Conservation (phyloP, 35 echinoderm and acorn worm genomes). For the Amphiura filiformis region DNA sequence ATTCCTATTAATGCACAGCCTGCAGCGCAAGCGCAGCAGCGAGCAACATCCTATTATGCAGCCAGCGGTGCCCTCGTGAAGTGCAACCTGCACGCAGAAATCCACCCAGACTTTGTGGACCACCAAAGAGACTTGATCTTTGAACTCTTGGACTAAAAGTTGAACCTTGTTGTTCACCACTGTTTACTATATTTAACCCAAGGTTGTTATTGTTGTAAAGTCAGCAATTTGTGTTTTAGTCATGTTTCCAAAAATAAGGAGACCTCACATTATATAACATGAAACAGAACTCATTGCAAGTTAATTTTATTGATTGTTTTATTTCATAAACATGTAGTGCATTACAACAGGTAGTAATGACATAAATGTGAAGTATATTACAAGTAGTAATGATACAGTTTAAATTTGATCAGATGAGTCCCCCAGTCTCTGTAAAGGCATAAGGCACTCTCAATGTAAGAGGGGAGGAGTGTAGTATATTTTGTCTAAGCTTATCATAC, state of each 20-base stretch:
- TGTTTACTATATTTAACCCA: neutral
- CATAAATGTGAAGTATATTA: no score
- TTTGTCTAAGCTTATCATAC: neutral
- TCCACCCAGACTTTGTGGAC: neutral
- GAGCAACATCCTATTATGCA: neutral
- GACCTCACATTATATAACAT: neutral
- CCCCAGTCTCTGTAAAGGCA: slow-evolving; percentile 2
- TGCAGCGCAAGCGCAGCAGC: neutral
- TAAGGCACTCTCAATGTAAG: slow-evolving; percentile 3
- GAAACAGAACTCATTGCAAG: neutral
- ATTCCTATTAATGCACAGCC: neutral
- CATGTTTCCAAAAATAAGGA: neutral
- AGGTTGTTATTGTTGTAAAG: neutral
- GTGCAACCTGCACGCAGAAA: neutral
- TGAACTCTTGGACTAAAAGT: neutral
- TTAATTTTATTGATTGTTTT: neutral
- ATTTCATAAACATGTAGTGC: neutral
- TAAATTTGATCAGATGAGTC: neutral
- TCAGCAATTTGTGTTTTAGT: neutral
- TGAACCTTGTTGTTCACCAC: neutral
- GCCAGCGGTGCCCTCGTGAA: neutral
- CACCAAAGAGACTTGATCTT: neutral
- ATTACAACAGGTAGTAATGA: neutral
- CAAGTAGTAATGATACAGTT: no score
- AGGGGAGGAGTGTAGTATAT: slow-evolving; percentile 2